These are phyloP conservation scores for Magallana nippona DNA, from an alignment of 2,888 invertebrate genomes.

Conservation along the genomic window DNA sequence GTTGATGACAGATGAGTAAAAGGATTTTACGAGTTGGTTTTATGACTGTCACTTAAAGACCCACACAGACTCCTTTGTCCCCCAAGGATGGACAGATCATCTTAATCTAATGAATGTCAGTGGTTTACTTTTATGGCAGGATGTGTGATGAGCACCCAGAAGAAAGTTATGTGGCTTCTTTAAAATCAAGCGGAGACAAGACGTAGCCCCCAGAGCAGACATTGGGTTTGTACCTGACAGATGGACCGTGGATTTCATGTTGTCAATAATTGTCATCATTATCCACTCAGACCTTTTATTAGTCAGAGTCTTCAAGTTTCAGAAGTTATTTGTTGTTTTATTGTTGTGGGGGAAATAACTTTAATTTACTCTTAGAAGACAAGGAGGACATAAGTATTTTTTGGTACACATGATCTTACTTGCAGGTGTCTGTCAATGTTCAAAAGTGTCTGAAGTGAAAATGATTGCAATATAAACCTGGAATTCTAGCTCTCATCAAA, in stretches of 20 bases:
- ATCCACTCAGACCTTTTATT: constrained; percentile 13
- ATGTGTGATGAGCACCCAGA: constrained; percentile 4
- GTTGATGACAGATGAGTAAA: constrained; percentile 4
- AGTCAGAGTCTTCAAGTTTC: neutral
- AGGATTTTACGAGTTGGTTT: constrained; percentile 5
- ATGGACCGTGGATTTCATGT: neutral
- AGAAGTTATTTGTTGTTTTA: neutral
- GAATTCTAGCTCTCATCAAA: too few species aligned
- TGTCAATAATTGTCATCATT: constrained; percentile 32
- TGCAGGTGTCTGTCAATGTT: too few species aligned
- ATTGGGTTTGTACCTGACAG: constrained; percentile 1
- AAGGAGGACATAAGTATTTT: too few species aligned
- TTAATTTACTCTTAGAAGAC: too few species aligned
- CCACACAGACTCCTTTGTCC: constrained; percentile 19
- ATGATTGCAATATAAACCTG: too few species aligned
- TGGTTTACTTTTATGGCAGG: constrained; percentile 4
- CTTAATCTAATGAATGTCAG: constrained; percentile 22
- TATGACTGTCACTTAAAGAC: constrained; percentile 21
- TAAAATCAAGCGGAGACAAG: neutral
- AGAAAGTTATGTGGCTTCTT: constrained; percentile 8
- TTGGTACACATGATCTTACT: too few species aligned
- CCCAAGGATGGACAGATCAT: neutral
- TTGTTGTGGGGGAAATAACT: neutral
- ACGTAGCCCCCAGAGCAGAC: neutral
- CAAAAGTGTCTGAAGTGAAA: too few species aligned